Base-by-base conservation (phyloP, 1,140 invertebrate species). In the Phymorhynchus buccinoides region DNA sequence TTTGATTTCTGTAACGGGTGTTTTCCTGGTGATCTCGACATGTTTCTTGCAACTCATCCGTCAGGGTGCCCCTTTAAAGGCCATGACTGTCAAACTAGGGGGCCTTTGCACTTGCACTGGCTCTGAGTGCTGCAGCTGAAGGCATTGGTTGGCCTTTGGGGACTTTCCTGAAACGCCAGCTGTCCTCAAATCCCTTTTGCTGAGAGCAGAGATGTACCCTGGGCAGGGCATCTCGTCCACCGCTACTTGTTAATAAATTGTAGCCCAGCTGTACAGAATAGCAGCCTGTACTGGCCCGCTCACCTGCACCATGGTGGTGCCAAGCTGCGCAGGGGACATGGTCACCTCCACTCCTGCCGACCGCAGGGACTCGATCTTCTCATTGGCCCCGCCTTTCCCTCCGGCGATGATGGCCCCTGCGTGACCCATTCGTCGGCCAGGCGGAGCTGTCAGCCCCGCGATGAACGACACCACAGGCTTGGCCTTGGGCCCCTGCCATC, bases 381-480 rank as follows among this genome's bases (percentile, higher is more conserved):
- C 98, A 94, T 98, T 96, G 87, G 98, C 99, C 84, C 98, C 98
- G 87, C 99, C 99, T 94, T 99, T 99, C 52, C 98, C 99, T 39
- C 99, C 98, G 35, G 98, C 98, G 93, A 99, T 99, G 90, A 99
- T 99, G 88, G 99, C 99, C 89, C 99, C 99, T 88, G 99, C 99
- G 92, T 99, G 99, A 71, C 99, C 99, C 99, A 99, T 99, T 92
- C 99, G 95, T 89, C 99, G 95, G 37, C 99, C 99, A 83, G 98
- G 98, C 39, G 99, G 99, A 78, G 99, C 99, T 18, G 99, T 99
- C 56, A 99, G 93, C 78, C 99, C 99, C 91, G 99, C 99, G 94
- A 99, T 99, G 93, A 99, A 99, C 9, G 98, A 98, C 22, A 99
- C 98, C n/a, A 99, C 98, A 82, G 99, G 98, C 93, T 99, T 99